Evolutionary conservation across 2,797 vertebrate species (phyloP), one percentile per base, ranked within the genome.

Genomic region (Chelon auratus): DNA sequence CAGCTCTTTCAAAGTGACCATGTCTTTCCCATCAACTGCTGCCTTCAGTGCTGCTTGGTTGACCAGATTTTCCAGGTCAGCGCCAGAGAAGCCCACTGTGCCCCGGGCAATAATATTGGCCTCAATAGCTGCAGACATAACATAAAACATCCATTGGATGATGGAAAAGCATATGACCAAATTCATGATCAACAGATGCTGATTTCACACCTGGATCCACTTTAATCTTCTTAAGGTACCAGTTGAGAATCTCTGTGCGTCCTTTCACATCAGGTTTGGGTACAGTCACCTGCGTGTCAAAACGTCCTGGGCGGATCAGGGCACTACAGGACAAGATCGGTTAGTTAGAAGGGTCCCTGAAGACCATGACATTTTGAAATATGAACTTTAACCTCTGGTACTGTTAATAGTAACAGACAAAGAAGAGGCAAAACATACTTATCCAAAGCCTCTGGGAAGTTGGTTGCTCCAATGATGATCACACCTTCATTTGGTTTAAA

Each of bases 1-100:
- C 66, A 99, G 90, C 66, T 99, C 98, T 79, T 96, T 98, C 96
- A 99, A 91, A 48, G 97, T 96, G 82, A 99, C 98, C 97, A 98
- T 96, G 86, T 98, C 96, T 90, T 98, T 98, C 36, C 94, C 97
- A 83, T 99, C 98, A 13, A 99, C 96, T 48, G 97, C 98, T 80
- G 98, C 98, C 90, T 99, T 99, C 86, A 99, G 93, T 13, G 98
- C 98, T n/a, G 98, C 96, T 85, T 99, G 98, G 87, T 99, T 99
- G 40, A 99, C 98, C 90, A 99, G 94, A 90, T 99, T 99, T 93
- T 99, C 98, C 90, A 99, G 92, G 80, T 99, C 98, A 62, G 98
- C 98, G 81, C 98, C 98, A 30, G 98, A 97, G 94, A 99, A 99
- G 26, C 98, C 98, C 82, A 99, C 98, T 0, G 98, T 99, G 71